Conservation (phyloP, 2,113 vertebrate genomes). For the Brachyhypopomus occidentalis region DNA sequence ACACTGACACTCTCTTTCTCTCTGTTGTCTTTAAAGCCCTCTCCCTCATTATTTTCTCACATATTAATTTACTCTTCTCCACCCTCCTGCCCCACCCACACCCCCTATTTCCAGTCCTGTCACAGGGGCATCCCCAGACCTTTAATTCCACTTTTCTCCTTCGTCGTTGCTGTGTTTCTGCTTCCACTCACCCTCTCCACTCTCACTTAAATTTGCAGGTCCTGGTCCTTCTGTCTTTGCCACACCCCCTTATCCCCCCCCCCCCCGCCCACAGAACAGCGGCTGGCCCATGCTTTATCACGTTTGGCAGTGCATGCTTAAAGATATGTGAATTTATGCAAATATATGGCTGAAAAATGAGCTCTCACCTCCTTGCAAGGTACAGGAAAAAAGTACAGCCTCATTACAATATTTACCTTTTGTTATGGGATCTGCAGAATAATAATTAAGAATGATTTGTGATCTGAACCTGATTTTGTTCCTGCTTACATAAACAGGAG, state of each 20-base stretch:
- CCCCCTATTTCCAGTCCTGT: not conserved
- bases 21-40: constrained; percentile 23
- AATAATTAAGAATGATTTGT: constrained; percentile 78
- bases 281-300: constrained; percentile 69
- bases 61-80: constrained; percentile 28
- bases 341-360: constrained; percentile 73
- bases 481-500: constrained; percentile 41
- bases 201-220: not conserved
- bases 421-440: constrained; percentile 68
- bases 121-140: not conserved
- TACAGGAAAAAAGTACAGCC: constrained; percentile 59
- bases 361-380: constrained; percentile 61
- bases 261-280: constrained; percentile 24
- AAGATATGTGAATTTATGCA: constrained; percentile 74
- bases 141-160: not conserved
- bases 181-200: not conserved
- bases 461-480: constrained; percentile 55
- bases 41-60: constrained; percentile 44
- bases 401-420: constrained; percentile 75
- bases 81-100: not conserved
- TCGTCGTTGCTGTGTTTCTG: not conserved
- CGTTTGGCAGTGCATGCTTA: constrained; percentile 69
- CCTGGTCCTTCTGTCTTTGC: not conserved
- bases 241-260: not conserved
- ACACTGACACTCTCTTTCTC: constrained; percentile 9